A percentile compares a stretch with the other conserved stretches of the same genome.
Conservation (phyloP, 2,888 invertebrate genomes). For the Cataglyphis cursor region DNA sequence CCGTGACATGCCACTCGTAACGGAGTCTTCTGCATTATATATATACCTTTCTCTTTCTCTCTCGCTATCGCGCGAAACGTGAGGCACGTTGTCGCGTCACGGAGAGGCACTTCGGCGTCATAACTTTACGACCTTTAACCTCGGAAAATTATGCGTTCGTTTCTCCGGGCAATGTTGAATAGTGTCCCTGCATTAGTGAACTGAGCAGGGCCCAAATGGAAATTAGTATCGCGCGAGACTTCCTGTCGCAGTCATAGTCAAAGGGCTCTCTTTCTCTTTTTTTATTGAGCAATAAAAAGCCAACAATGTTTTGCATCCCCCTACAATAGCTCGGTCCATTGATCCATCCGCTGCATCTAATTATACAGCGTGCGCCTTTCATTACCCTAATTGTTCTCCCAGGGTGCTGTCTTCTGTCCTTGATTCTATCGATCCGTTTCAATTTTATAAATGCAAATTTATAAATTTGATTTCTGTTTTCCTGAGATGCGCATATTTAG, state of each 20-base stretch:
- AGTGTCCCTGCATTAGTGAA: conserved; percentile 56
- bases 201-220: conserved; percentile 61
- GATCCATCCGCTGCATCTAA: conserved; percentile 68
- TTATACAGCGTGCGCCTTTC: conserved; percentile 65
- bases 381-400: conserved; percentile 72
- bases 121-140: conserved; percentile 64
- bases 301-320: conserved; percentile 57
- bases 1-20: conserved; percentile 26
- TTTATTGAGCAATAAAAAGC: conserved; percentile 63
- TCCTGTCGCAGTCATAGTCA: conserved; percentile 45
- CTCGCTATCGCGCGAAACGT: conserved; percentile 11
- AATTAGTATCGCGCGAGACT: conserved; percentile 68
- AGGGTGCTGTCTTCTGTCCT: conserved; percentile 34
- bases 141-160: conserved; percentile 41
- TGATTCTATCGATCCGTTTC: conserved; percentile 60
- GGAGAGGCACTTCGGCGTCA: conserved; percentile 47
- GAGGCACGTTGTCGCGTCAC: conserved; percentile 57
- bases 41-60: not conserved
- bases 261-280: conserved; percentile 51
- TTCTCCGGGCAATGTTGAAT: conserved; percentile 29
- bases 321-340: conserved; percentile 48
- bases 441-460: not conserved
- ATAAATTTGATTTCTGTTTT: not conserved
- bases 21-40: conserved; percentile 25
- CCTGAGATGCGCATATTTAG: not conserved